phyloP scores from a whole-genome alignment of 2,113 vertebrate species.

The Protobothrops flavoviridis region DNA sequence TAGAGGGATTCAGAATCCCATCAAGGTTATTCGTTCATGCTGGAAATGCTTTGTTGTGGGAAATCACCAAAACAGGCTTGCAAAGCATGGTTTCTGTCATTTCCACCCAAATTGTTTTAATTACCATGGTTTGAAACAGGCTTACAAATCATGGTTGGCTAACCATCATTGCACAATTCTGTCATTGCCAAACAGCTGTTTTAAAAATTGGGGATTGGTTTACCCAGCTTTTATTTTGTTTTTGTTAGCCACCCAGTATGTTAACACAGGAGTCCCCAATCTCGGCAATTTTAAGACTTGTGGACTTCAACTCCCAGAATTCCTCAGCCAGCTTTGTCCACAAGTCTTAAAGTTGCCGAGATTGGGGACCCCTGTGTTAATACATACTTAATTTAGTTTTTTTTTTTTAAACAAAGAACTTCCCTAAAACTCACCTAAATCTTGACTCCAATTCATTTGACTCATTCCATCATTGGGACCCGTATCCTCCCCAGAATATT shows the following conservation, averaged over 20 bases:
- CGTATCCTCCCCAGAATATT: no score
- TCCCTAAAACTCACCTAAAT: neutral
- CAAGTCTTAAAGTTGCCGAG: no score
- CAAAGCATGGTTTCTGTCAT: neutral
- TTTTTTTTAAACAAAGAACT: no score
- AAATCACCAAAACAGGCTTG: neutral
- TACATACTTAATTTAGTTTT: no score
- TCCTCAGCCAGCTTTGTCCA: no score
- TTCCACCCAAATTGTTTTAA: neutral
- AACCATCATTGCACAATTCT: neutral
- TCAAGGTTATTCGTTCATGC: neutral
- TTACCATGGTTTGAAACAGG: neutral
- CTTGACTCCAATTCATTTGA: no score
- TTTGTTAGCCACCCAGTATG: neutral
- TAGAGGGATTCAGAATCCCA: neutral
- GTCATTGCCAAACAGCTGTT: neutral
- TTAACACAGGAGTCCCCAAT: no score
- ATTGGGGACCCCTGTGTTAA: no score
- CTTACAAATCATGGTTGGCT: neutral
- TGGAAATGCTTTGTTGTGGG: neutral
- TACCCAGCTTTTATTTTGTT: neutral
- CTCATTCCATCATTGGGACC: no score
- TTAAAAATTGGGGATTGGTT: neutral
- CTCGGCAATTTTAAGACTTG: no score
- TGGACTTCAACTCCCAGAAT: no score